A percentile compares a stretch with the other conserved stretches of the same genome.
phyloP scores from a whole-genome alignment of 2,113 vertebrate species.

The Myiozetetes cayanensis region DNA sequence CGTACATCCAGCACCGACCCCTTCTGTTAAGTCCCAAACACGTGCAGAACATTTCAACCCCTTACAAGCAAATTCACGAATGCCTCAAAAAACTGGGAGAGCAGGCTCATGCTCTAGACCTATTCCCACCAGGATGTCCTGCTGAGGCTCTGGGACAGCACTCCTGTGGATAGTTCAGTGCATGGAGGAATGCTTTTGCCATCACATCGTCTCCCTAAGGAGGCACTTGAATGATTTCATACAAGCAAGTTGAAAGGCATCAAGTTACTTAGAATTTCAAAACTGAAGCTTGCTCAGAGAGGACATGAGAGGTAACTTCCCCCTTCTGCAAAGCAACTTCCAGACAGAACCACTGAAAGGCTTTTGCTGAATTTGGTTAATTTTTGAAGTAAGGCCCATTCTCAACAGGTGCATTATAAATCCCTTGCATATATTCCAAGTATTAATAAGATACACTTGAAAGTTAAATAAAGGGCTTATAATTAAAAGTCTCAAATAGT shows the following conservation, averaged over 20 bases:
- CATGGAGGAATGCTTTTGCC: not conserved
- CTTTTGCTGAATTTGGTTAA: not conserved
- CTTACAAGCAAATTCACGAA: not conserved
- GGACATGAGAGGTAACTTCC: not conserved
- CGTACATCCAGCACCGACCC: rapidly evolving
- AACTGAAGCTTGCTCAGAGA: not conserved
- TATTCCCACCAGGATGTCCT: not conserved
- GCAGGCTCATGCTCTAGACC: not conserved
- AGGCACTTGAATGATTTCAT: not conserved
- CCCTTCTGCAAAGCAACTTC: not conserved
- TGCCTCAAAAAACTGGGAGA: not conserved
- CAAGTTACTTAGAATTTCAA: not conserved
- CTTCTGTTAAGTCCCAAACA: not conserved
- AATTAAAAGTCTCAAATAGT: not conserved
- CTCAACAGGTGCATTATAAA: not conserved
- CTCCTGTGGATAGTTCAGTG: rapidly evolving
- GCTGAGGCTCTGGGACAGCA: not conserved
- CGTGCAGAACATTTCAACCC: not conserved
- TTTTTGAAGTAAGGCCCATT: not conserved
- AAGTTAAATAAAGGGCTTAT: conserved; percentile 1
- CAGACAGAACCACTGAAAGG: not conserved
- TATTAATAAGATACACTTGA: not conserved
- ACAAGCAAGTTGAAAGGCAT: not conserved
- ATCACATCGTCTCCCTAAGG: not conserved
- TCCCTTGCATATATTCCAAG: not conserved